These are phyloP conservation scores for Lobophora halterata DNA, from an alignment of 2,888 invertebrate species.

Conservation along the genomic window DNA sequence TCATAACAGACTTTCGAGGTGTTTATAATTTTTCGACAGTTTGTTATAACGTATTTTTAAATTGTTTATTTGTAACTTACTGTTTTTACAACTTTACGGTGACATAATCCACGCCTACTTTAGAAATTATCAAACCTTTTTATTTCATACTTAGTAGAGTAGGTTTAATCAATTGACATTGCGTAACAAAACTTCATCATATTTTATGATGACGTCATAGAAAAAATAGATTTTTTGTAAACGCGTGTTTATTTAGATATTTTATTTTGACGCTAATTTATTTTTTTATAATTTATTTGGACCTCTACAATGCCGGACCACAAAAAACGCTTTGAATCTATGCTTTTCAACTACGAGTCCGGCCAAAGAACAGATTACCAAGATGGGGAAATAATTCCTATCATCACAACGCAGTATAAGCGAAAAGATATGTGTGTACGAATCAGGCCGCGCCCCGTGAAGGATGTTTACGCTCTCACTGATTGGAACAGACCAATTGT, in stretches of 20 bases:
- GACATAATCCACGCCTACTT: too few relatives aligned
- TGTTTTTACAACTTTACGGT: too few relatives aligned
- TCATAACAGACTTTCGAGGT: too few relatives aligned
- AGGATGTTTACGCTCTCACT: slow-evolving; percentile 47
- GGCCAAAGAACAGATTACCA: slow-evolving; percentile 42
- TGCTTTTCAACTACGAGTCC: slow-evolving; percentile 50
- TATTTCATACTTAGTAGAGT: too few relatives aligned
- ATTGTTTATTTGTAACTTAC: too few relatives aligned
- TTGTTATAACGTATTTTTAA: too few relatives aligned
- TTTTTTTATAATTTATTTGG: slow-evolving; percentile 6
- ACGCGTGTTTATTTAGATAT: slow-evolving; percentile 9
- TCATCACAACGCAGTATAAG: slow-evolving; percentile 33
- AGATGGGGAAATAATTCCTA: slow-evolving; percentile 29
- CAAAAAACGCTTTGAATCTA: slow-evolving; percentile 30
- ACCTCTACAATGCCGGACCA: slow-evolving; percentile 30
- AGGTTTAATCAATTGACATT: too few relatives aligned
- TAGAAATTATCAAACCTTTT: too few relatives aligned
- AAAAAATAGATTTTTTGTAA: background rate
- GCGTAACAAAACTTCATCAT: too few relatives aligned
- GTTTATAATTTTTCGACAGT: too few relatives aligned
- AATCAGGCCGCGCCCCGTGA: slow-evolving; percentile 32
- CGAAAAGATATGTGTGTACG: slow-evolving; percentile 27
- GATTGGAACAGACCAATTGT: slow-evolving; percentile 35
- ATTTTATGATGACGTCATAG: too few relatives aligned
- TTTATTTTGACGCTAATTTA: slow-evolving; percentile 10